Conservation (phyloP, 2,113 vertebrate genomes). For the Malurus melanocephalus region DNA sequence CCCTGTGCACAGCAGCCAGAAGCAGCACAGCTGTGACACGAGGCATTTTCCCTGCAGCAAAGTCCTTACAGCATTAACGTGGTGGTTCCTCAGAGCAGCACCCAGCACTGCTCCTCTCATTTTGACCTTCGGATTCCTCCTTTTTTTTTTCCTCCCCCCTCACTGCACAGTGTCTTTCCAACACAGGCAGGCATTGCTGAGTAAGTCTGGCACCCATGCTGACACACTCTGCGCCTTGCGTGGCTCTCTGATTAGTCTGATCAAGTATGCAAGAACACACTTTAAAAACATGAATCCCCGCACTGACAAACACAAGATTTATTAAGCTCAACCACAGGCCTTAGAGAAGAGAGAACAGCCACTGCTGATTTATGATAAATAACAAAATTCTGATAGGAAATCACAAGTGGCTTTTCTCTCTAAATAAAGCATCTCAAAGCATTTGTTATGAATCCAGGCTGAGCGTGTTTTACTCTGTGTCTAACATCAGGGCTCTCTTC, state of each 20-base stretch:
- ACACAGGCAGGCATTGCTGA: conserved; percentile 45
- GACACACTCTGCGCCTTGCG: background rate
- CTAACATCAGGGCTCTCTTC: conserved; percentile 72
- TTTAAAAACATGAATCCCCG: conserved; percentile 67
- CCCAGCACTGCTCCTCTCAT: background rate
- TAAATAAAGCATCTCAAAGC: conserved; percentile 73
- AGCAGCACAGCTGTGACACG: conserved; percentile 28
- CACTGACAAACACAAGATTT: conserved; percentile 58
- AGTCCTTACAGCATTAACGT: conserved; percentile 1
- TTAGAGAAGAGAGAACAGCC: conserved; percentile 62
- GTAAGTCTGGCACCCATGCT: conserved; percentile 54
- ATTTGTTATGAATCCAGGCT: conserved; percentile 74
- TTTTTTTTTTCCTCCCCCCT: background rate
- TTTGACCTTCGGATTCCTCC: conserved; percentile 30
- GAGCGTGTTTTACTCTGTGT: conserved; percentile 63
- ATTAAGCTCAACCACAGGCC: conserved; percentile 62
- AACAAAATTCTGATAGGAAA: conserved; percentile 74
- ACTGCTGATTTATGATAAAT: conserved; percentile 72
- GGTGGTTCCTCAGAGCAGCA: background rate
- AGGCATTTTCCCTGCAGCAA: conserved; percentile 41
- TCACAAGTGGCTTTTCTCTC: conserved; percentile 73
- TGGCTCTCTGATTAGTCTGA: conserved; percentile 63
- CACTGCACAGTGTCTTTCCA: background rate
- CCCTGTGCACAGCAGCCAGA: background rate
- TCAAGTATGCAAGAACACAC: conserved; percentile 65